Evolutionary conservation across 2,113 vertebrate genomes (phyloP).

Genomic region (Pygoscelis antarcticus): DNA sequence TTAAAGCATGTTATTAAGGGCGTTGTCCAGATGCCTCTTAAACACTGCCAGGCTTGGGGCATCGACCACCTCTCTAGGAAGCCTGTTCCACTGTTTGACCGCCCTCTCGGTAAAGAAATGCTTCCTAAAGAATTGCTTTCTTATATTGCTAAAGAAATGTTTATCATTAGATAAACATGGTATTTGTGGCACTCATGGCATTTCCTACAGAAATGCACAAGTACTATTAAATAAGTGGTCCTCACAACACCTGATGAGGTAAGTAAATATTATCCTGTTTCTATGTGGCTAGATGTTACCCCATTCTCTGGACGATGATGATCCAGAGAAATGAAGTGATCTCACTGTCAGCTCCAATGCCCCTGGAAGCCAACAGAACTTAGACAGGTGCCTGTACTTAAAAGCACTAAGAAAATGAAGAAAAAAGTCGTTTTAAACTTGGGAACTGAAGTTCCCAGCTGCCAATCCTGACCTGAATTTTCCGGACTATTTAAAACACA

Average conservation of each 20-base stretch:
- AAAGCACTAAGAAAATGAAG: background rate
- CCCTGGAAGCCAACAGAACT: background rate
- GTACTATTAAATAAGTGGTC: background rate
- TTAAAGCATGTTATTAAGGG: background rate
- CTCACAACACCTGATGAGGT: background rate
- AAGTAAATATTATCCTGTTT: background rate
- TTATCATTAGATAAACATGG: background rate
- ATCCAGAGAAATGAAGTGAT: background rate
- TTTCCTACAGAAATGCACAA: background rate
- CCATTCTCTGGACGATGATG: background rate
- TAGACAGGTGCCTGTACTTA: background rate
- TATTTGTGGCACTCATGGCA: background rate
- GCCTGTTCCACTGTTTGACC: background rate
- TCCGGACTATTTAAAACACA: background rate
- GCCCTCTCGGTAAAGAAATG: background rate
- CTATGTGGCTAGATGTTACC: background rate
- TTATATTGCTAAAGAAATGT: background rate
- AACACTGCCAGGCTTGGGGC: background rate
- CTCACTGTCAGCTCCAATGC: background rate
- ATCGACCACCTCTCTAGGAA: background rate
- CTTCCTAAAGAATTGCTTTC: background rate
- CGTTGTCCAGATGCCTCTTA: background rate
- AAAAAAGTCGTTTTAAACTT: background rate
- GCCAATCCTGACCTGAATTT: conserved; percentile 16
- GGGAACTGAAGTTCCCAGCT: background rate